Conservation (phyloP, 1,140 invertebrate species). For the Tetraneura akinire region DNA sequence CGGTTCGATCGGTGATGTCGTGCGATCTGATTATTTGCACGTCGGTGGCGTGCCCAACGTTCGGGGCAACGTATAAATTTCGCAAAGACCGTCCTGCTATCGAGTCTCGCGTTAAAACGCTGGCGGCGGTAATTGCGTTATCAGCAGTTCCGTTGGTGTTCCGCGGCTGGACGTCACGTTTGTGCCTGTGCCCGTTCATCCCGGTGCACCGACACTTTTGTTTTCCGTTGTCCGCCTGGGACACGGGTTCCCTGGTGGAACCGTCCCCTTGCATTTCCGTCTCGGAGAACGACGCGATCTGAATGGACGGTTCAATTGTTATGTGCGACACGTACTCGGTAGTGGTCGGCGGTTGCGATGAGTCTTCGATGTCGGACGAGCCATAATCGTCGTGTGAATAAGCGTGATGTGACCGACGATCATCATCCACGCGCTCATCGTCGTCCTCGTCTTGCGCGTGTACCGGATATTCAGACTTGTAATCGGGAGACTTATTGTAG, state of each 20-base stretch:
- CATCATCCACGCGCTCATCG: background rate
- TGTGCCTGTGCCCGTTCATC: slow-evolving; percentile 22
- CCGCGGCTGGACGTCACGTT: background rate
- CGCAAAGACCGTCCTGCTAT: background rate
- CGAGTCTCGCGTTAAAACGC: background rate
- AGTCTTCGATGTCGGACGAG: background rate
- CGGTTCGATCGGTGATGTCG: background rate
- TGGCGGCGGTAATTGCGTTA: background rate
- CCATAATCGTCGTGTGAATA: background rate
- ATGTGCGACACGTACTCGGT: slow-evolving; percentile 15
- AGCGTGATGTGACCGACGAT: background rate
- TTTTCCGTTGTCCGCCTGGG: background rate
- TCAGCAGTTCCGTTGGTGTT: background rate
- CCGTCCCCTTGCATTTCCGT: slow-evolving; percentile 12
- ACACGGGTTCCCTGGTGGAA: background rate
- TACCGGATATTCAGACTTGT: background rate
- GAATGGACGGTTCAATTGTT: slow-evolving; percentile 19
- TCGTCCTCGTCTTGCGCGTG: background rate
- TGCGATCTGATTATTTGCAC: slow-evolving; percentile 22
- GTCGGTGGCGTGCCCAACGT: slow-evolving; percentile 27
- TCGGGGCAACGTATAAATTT: background rate
- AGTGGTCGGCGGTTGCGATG: background rate
- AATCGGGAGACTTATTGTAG: background rate
- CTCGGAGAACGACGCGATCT: slow-evolving; percentile 35
- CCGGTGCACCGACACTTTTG: slow-evolving; percentile 24